phyloP scores from a whole-genome alignment of 2,113 vertebrate genomes.

The Cathartes aura region DNA sequence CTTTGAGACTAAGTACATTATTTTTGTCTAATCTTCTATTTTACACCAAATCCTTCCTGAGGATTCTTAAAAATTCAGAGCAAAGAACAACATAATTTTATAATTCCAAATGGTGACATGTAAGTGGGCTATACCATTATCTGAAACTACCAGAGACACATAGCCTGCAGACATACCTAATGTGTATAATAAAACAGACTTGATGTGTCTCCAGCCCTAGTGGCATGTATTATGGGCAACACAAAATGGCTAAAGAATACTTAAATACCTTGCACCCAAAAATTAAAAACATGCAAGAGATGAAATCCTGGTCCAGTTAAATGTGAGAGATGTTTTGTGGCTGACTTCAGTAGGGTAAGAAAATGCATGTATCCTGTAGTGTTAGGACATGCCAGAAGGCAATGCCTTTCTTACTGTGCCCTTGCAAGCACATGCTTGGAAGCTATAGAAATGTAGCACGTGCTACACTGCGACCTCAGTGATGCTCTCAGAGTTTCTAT shows the following conservation, averaged over 20 bases:
- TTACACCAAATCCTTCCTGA: constrained; percentile 31
- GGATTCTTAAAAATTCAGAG: not conserved
- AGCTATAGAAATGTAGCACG: not conserved
- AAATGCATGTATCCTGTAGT: not conserved
- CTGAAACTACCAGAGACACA: not conserved
- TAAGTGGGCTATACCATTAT: not conserved
- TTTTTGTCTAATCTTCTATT: constrained; percentile 53
- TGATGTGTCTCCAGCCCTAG: not conserved
- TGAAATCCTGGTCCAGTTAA: not conserved
- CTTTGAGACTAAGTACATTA: constrained; percentile 28
- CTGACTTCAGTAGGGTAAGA: not conserved
- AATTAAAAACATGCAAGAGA: not conserved
- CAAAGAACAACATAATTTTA: not conserved
- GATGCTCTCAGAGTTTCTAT: not conserved
- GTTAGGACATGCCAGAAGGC: not conserved
- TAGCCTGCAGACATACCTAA: not conserved
- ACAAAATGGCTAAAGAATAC: not conserved
- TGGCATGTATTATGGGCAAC: not conserved
- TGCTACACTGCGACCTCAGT: not conserved
- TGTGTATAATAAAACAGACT: not conserved
- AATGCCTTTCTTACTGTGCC: not conserved
- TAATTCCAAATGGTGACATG: not conserved
- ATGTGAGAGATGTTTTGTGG: not conserved
- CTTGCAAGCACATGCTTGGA: not conserved
- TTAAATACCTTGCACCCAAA: not conserved